Conservation (phyloP, 2,113 vertebrate genomes). For the Ochotona curzoniae region DNA sequence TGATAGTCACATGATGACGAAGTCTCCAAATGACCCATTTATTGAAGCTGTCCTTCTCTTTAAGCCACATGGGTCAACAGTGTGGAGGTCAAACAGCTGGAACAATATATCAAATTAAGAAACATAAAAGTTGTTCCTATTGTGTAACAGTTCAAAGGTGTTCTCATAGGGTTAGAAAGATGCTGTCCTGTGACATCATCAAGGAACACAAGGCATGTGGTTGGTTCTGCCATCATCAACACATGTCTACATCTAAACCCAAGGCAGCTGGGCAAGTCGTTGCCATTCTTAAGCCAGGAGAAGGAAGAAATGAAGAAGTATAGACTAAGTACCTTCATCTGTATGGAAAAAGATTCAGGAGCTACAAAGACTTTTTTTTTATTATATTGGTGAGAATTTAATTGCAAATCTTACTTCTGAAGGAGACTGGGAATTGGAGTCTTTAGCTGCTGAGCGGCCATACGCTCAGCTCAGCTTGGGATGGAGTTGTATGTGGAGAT, state of each 20-base stretch:
- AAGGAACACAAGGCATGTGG: not conserved
- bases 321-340: not conserved
- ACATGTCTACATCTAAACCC: not conserved
- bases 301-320: not conserved
- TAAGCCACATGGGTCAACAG: not conserved
- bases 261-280: not conserved
- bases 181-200: not conserved
- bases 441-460: not conserved
- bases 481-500: not conserved
- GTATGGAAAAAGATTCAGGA: not conserved
- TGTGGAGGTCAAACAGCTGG: not conserved
- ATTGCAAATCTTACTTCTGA: not conserved
- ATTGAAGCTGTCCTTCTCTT: not conserved
- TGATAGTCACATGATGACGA: not conserved
- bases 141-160: not conserved
- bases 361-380: not conserved
- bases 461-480: not conserved
- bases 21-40: not conserved
- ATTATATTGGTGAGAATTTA: not conserved
- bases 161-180: not conserved
- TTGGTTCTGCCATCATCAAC: not conserved
- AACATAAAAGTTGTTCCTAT: conserved; percentile 6
- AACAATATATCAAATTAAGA: not conserved
- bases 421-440: not conserved
- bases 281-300: not conserved